Conservation (phyloP, 2,797 vertebrate species). For the Sebastes taczanowskii region DNA sequence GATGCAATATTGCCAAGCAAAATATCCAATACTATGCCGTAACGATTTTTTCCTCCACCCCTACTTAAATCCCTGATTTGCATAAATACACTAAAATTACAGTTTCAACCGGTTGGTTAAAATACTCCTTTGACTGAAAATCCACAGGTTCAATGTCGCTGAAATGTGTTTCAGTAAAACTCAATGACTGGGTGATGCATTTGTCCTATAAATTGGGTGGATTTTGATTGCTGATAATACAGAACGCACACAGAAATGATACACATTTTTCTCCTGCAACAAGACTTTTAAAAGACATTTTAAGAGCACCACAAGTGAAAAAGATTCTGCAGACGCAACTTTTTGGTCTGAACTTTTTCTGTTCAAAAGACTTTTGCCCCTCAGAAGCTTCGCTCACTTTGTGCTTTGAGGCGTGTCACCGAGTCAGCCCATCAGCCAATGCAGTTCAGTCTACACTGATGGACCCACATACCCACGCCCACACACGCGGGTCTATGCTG, state of each 20-base stretch:
- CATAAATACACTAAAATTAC: not conserved
- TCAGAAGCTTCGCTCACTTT: constrained; percentile 27
- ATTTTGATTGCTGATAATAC: not conserved
- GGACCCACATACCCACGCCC: constrained; percentile 49
- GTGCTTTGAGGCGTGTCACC: constrained; percentile 47
- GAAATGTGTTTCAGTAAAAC: not conserved
- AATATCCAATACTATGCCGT: too few species aligned
- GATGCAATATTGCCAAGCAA: too few species aligned
- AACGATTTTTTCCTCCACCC: too few species aligned
- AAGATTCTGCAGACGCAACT: not conserved
- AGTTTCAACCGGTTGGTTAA: not conserved
- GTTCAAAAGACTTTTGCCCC: constrained; percentile 13
- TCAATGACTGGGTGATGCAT: not conserved
- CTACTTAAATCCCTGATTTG: not conserved
- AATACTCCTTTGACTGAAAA: not conserved
- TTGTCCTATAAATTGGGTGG: not conserved
- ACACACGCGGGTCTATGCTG: constrained; percentile 35
- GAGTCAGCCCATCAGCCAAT: constrained; percentile 45
- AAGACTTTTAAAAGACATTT: not conserved
- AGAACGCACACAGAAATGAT: not conserved
- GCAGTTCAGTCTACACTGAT: constrained; percentile 49
- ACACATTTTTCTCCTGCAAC: not conserved
- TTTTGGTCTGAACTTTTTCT: not conserved
- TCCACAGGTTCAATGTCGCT: not conserved
- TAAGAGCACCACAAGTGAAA: not conserved